These are phyloP conservation scores for Auanema sp. DNA, from an alignment of 2,888 invertebrate species.

Conservation along the genomic window DNA sequence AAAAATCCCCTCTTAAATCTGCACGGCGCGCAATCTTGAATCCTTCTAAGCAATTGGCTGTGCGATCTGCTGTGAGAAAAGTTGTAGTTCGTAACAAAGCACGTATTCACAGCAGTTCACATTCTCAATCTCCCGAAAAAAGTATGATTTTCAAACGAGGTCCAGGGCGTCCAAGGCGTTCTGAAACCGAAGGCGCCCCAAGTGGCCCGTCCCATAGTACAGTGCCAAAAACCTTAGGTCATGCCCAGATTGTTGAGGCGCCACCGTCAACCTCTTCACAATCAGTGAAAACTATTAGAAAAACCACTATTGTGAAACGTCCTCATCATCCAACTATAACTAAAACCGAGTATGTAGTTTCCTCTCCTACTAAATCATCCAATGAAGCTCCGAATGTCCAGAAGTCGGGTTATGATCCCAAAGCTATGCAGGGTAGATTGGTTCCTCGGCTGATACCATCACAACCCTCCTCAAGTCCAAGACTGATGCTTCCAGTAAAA, in stretches of 20 bases:
- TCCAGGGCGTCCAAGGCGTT: conserved; percentile 24
- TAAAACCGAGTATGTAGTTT: too few species aligned
- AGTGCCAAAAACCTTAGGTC: neutral
- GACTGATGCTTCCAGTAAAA: too few species aligned
- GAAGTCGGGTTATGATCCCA: too few species aligned
- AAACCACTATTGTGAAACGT: too few species aligned
- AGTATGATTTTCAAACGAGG: conserved; percentile 18
- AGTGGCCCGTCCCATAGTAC: neutral
- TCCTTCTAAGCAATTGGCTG: conserved; percentile 6
- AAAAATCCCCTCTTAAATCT: conserved; percentile 13
- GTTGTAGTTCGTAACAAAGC: neutral
- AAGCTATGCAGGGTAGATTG: too few species aligned
- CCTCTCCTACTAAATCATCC: too few species aligned
- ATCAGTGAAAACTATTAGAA: too few species aligned
- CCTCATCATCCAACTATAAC: too few species aligned
- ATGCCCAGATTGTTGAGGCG: neutral
- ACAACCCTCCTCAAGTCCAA: too few species aligned
- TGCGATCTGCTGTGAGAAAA: conserved; percentile 3
- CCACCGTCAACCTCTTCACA: neutral
- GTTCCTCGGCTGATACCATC: too few species aligned
- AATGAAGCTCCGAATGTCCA: too few species aligned
- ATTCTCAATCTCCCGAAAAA: conserved; percentile 3
- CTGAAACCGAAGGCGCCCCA: neutral
- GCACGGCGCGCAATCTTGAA: conserved; percentile 5
- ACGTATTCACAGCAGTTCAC: neutral